These are phyloP conservation scores for Chunga burmeisteri DNA, from an alignment of 2,113 vertebrate species.

Conservation along the genomic window DNA sequence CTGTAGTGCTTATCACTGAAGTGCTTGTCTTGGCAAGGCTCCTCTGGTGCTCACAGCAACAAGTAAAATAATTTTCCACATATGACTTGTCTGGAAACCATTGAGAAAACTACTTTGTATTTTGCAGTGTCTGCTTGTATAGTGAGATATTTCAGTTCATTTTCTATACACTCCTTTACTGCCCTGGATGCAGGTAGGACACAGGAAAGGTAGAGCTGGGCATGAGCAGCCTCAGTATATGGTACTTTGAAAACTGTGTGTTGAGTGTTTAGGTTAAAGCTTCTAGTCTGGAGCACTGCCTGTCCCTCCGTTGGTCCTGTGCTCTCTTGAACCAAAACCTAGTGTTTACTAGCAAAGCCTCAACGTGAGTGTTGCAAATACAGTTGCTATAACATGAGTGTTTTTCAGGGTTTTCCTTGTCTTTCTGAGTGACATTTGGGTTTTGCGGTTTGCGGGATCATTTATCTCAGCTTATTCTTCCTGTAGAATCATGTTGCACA, in stretches of 20 bases:
- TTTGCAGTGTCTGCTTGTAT: not conserved
- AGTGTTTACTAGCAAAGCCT: not conserved
- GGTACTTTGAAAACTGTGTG: not conserved
- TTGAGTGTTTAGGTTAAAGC: not conserved
- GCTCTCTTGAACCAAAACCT: not conserved
- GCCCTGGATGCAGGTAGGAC: not conserved
- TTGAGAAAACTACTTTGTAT: not conserved
- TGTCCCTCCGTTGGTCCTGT: not conserved
- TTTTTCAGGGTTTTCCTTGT: not conserved
- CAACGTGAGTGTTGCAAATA: not conserved
- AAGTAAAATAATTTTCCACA: not conserved
- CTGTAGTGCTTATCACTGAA: not conserved
- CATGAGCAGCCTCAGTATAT: not conserved
- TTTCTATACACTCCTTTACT: not conserved
- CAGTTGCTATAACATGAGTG: not conserved
- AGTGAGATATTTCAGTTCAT: not conserved
- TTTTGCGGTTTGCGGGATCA: not conserved
- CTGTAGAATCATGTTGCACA: not conserved
- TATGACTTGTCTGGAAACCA: not conserved
- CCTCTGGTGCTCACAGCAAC: not conserved
- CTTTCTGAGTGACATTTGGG: not conserved
- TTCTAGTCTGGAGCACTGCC: not conserved
- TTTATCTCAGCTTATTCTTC: slow-evolving; percentile 41
- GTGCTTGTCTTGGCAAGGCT: not conserved
- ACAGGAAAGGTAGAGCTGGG: not conserved